Conservation (phyloP, 1,140 invertebrate genomes). For the Bombus superbus region DNA sequence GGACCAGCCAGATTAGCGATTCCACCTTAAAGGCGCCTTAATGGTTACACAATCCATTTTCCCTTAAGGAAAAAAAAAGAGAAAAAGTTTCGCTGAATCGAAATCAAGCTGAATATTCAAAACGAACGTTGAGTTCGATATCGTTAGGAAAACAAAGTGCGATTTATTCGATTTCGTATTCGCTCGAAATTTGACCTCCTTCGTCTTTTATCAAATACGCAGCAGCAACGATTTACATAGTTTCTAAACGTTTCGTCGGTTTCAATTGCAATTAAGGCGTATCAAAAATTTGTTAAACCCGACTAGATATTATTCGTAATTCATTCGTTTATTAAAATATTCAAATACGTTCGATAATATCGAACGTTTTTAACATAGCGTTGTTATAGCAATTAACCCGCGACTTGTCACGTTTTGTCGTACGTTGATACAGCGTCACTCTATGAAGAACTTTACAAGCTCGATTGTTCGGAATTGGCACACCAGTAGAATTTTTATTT, state of each 20-base stretch:
- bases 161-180: neutral
- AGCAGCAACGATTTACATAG: too few species aligned
- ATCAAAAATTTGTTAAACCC: too few species aligned
- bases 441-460: neutral
- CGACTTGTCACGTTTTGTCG: neutral
- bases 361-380: too few species aligned
- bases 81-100: neutral
- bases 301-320: too few species aligned
- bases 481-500: neutral
- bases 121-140: too few species aligned
- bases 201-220: too few species aligned
- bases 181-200: neutral
- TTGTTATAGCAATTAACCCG: neutral
- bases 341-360: neutral
- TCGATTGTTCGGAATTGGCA: neutral
- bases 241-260: too few species aligned
- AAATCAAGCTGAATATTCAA: neutral
- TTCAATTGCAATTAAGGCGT: too few species aligned
- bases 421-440: neutral
- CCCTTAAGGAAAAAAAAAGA: too few species aligned
- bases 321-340: neutral
- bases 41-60: slow-evolving; percentile 13
- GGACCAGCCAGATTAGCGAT: slow-evolving; percentile 15
- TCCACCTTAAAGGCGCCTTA: neutral
- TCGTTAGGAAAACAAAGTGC: neutral